These are phyloP conservation scores for Aspidoscelis tigris DNA, from an alignment of 2,113 vertebrate genomes.

Conservation along the genomic window DNA sequence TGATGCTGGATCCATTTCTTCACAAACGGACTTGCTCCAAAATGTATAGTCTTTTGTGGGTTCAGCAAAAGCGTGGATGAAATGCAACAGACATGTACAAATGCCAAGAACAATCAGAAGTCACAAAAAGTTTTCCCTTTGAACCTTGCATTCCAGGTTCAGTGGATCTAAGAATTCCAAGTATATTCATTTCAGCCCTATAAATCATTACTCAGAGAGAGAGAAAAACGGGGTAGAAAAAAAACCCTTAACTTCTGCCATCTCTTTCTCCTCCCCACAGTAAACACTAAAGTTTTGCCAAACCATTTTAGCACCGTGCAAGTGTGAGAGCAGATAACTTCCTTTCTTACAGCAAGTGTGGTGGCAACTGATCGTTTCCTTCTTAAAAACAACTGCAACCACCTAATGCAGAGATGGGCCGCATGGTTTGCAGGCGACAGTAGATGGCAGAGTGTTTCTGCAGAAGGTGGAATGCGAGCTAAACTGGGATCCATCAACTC, in stretches of 20 bases:
- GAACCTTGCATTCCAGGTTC: no score
- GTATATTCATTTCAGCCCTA: background rate
- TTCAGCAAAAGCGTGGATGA: no score
- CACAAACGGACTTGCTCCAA: no score
- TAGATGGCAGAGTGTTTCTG: constrained; percentile 60
- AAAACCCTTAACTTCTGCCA: background rate
- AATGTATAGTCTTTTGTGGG: no score
- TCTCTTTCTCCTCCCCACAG: background rate
- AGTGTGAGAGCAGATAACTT: background rate
- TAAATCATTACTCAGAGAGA: background rate
- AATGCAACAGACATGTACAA: no score
- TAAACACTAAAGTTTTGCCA: background rate
- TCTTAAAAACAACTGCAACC: background rate
- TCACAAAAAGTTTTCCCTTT: no score
- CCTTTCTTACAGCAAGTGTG: background rate
- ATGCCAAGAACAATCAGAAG: no score
- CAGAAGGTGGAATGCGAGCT: background rate
- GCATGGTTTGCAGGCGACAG: constrained; percentile 2
- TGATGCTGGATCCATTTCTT: no score
- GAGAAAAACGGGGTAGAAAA: no score
- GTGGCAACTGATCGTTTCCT: no score
- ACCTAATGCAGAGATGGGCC: background rate
- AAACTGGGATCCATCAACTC: constrained; percentile 29
- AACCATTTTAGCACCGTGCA: background rate
- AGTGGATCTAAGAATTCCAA: background rate